Percentiles rank a stretch among this genome's conserved stretches.
Conservation (phyloP, 1,140 invertebrate genomes). For the Himalopsyche phryganea region DNA sequence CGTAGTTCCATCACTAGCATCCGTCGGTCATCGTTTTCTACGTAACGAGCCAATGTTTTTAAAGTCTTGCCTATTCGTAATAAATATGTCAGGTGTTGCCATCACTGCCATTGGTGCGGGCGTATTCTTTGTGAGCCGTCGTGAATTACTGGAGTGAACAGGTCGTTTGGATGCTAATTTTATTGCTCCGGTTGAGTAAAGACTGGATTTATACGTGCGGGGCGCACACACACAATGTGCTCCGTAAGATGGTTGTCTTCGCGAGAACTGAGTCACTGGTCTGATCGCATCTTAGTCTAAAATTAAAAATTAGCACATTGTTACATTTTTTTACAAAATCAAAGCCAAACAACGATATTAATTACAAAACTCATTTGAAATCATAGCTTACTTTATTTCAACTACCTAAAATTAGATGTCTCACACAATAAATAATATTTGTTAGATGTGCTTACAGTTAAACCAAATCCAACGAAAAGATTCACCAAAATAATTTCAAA, state of each 20-base stretch:
- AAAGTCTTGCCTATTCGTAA: conserved; percentile 34
- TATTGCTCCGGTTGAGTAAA: conserved; percentile 32
- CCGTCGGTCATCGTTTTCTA: conserved; percentile 19
- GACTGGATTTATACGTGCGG: conserved; percentile 31
- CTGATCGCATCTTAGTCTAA: too few species aligned
- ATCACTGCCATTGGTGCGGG: conserved; percentile 28
- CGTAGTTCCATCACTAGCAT: background rate
- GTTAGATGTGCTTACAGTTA: too few species aligned
- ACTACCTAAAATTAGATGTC: too few species aligned
- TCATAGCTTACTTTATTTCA: too few species aligned
- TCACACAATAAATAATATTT: too few species aligned
- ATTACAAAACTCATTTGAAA: too few species aligned
- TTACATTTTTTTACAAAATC: too few species aligned
- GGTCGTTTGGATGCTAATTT: conserved; percentile 35
- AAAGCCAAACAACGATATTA: too few species aligned
- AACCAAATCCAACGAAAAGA: too few species aligned
- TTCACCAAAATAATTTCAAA: too few species aligned
- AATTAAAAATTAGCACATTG: too few species aligned
- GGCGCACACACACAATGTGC: background rate
- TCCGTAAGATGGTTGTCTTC: background rate
- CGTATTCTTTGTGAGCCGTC: conserved; percentile 33
- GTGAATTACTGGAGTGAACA: conserved; percentile 34
- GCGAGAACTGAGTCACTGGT: background rate
- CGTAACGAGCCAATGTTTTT: conserved; percentile 29
- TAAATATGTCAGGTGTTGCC: conserved; percentile 35